phyloP scores from a whole-genome alignment of 2,797 vertebrate genomes.

The Myotis daubentonii region DNA sequence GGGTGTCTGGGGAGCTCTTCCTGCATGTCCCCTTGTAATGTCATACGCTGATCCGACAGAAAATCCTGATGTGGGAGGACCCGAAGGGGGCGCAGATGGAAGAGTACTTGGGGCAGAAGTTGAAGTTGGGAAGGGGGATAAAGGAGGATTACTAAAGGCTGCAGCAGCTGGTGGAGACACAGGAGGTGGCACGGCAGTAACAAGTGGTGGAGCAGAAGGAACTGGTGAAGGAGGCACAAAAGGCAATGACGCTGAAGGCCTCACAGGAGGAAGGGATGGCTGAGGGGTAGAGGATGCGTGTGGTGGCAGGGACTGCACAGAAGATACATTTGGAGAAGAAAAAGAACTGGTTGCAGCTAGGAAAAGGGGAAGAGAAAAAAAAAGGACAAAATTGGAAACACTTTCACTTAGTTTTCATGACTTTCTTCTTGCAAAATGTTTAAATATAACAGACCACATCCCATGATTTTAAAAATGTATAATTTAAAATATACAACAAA shows the following conservation, averaged over 20 bases:
- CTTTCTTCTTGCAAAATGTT: neutral
- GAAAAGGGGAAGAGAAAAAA: constrained; percentile 81
- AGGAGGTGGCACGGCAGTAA: neutral
- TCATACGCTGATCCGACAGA: constrained; percentile 90
- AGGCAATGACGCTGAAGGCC: constrained; percentile 78
- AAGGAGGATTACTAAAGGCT: constrained; percentile 59
- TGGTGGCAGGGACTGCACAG: constrained; percentile 77
- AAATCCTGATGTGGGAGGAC: constrained; percentile 91
- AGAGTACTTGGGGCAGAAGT: constrained; percentile 71
- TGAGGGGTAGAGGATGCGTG: constrained; percentile 77
- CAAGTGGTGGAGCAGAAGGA: constrained; percentile 58
- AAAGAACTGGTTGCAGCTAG: constrained; percentile 81
- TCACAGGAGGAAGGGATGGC: constrained; percentile 73
- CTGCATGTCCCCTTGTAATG: constrained; percentile 96
- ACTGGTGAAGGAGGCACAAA: constrained; percentile 18
- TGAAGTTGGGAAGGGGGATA: constrained; percentile 67
- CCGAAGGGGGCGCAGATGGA: constrained; percentile 85
- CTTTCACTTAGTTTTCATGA: neutral
- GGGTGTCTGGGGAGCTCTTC: constrained; percentile 95
- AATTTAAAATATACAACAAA: neutral
- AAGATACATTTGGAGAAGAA: constrained; percentile 76
- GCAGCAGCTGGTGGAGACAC: constrained; percentile 33
- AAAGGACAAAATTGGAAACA: neutral
- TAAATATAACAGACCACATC: neutral
- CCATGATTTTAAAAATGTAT: neutral